phyloP scores from a whole-genome alignment of 2,888 invertebrate genomes.

The Steinernema hermaphroditum region DNA sequence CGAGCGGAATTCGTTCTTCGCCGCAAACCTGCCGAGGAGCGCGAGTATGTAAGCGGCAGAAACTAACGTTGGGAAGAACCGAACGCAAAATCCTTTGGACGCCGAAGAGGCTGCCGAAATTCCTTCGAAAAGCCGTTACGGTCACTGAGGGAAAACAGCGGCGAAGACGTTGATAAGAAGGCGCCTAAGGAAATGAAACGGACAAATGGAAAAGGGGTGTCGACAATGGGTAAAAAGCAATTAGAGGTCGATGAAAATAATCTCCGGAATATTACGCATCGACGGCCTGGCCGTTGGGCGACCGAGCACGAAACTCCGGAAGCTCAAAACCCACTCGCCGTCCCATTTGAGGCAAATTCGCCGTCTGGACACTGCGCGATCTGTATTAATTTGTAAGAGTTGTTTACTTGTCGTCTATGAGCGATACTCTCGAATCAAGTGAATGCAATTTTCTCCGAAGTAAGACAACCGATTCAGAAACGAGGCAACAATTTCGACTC shows the following conservation, averaged over 20 bases:
- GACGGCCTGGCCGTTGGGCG: neutral
- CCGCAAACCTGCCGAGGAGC: slow-evolving; percentile 7
- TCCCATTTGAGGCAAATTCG: neutral
- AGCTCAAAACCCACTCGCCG: neutral
- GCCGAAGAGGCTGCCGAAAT: too few relatives aligned
- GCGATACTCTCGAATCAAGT: slow-evolving; percentile 1
- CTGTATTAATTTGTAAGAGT: slow-evolving; percentile 33
- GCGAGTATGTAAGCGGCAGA: neutral
- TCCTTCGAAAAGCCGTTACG: too few relatives aligned
- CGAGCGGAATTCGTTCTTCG: neutral
- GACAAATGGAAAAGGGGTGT: neutral
- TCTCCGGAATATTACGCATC: slow-evolving; percentile 20
- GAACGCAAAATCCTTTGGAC: neutral
- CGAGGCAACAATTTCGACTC: neutral
- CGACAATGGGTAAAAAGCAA: slow-evolving; percentile 15
- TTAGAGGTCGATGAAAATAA: slow-evolving; percentile 22
- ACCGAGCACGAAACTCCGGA: neutral
- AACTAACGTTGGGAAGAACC: neutral
- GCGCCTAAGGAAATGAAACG: neutral
- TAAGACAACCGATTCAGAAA: slow-evolving; percentile 14
- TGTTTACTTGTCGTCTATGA: slow-evolving; percentile 26
- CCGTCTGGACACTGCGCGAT: neutral
- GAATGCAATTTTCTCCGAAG: slow-evolving; percentile 22
- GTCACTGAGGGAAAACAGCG: too few relatives aligned
- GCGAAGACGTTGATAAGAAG: neutral